Conservation (phyloP, 2,888 invertebrate genomes). For the Perithous albicinctus region DNA sequence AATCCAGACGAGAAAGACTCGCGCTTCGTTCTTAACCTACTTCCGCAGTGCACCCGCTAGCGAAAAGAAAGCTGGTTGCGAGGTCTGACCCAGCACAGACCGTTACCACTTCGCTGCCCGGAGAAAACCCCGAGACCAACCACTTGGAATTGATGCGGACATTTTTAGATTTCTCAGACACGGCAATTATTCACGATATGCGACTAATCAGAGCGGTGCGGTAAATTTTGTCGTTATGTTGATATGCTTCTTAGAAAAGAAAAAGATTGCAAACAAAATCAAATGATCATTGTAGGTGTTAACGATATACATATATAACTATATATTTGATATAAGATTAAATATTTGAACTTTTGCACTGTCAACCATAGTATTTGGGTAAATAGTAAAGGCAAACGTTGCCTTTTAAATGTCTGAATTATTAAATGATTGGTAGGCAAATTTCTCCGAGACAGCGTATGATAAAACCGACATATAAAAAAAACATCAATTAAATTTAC, state of each 20-base stretch:
- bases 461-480: not conserved
- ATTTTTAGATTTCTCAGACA: conserved; percentile 45
- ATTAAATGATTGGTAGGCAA: not conserved
- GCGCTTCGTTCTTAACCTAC: conserved; percentile 63
- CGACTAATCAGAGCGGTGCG: not conserved
- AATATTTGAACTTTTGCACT: not conserved
- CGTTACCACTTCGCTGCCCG: conserved; percentile 48
- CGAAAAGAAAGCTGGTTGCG: conserved; percentile 14
- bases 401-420: not conserved
- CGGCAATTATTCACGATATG: conserved; percentile 46
- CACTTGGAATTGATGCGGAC: conserved; percentile 56
- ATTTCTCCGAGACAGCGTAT: not conserved
- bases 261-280: too few relatives aligned
- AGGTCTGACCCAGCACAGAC: conserved; percentile 58
- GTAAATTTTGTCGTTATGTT: conserved; percentile 15
- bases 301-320: too few relatives aligned
- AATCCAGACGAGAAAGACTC: conserved; percentile 36
- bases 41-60: conserved; percentile 51
- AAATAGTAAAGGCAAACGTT: not conserved
- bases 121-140: not conserved
- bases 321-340: too few relatives aligned
- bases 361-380: not conserved
- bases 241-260: not conserved
- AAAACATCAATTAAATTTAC: conserved; percentile 23
- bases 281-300: too few relatives aligned